Base-by-base conservation (phyloP, 2,113 vertebrate species). In the Alouatta palliata region DNA sequence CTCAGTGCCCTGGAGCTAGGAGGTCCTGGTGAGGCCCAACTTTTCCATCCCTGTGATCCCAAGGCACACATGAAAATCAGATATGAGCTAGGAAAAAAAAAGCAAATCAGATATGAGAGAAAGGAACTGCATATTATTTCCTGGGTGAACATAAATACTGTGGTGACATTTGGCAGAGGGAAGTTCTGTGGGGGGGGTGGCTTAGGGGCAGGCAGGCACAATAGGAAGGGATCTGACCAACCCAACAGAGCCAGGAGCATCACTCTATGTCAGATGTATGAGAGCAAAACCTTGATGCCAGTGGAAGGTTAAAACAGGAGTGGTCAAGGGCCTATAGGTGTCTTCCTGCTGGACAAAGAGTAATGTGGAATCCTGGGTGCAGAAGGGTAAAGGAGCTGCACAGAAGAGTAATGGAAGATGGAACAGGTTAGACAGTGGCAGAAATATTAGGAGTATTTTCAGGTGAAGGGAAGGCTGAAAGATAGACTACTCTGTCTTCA, bases 321-420 rank as follows among this genome's bases (percentile, higher is more conserved):
- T 45, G 37, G 68, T 49, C 56, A 87, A 75, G 40, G 58, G 43
- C 56, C 49, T 71, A 32, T 11, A 40, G n/a, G 61, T 84, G 32
- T 93, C 56, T 91, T 96, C 40, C 86, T 92, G 68, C 54, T 71
- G 23, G 61, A 76, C n/a, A 82, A 84, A 95, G 84, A 94, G 64
- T 84, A 70, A 49, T 84, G 56, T 87, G 68, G 91, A 81, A 13
- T 64, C 80, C 84, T 79, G 81, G 85, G 79, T 66, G 16, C 76
- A 61, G 81, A 90, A n/a, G 61, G 5, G 19, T 45, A 23, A 79
- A 76, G 86, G 75, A 47, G 43, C 54, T 89, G 87, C 19, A 40
- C 83, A 93, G 73, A 87, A 88, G 84, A 73, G 47, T 49, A 43
- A 52, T 54, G 86, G 75, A 49, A 90, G 73, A 30, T 54, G 30